Evolutionary conservation across 2,888 invertebrate species (phyloP).

Genomic region (Coleophora deauratella): DNA sequence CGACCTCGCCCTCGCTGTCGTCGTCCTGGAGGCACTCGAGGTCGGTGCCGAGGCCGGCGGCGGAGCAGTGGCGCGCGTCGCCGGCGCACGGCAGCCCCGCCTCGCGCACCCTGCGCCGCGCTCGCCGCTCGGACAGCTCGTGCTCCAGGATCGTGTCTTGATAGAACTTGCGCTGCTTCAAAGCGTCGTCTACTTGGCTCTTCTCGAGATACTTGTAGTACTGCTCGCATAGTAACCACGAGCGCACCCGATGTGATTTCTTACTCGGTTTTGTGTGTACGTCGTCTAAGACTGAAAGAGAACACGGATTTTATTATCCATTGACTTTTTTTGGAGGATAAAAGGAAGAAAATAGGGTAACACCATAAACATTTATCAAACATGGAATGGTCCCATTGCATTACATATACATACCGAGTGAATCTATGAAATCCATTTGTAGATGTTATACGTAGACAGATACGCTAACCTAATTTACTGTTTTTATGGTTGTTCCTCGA

Average conservation of each 20-base stretch:
- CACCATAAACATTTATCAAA: no score
- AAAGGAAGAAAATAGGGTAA: neutral
- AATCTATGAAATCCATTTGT: slow-evolving; percentile 58
- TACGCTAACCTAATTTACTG: neutral
- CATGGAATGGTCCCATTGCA: no score
- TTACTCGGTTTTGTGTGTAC: slow-evolving; percentile 22
- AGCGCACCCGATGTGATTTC: slow-evolving; percentile 51
- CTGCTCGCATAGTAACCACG: slow-evolving; percentile 65
- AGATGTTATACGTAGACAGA: neutral
- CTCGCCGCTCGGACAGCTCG: slow-evolving; percentile 47
- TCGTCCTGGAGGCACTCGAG: neutral
- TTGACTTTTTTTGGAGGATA: neutral
- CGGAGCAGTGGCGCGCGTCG: slow-evolving; percentile 20
- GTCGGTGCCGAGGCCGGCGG: slow-evolving; percentile 16
- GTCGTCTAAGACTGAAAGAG: slow-evolving; percentile 37
- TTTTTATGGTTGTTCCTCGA: neutral
- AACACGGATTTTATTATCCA: neutral
- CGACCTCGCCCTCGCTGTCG: slow-evolving; percentile 38
- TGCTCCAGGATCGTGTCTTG: slow-evolving; percentile 48
- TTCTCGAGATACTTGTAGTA: slow-evolving; percentile 54
- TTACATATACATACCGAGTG: slow-evolving; percentile 33
- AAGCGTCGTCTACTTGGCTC: slow-evolving; percentile 48
- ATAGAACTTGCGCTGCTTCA: slow-evolving; percentile 40
- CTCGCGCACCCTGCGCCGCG: slow-evolving; percentile 44
- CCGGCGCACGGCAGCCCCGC: slow-evolving; percentile 23